A percentile compares a stretch with the other conserved stretches of the same genome.
phyloP scores from a whole-genome alignment of 2,888 invertebrate genomes.

The Labia minor region DNA sequence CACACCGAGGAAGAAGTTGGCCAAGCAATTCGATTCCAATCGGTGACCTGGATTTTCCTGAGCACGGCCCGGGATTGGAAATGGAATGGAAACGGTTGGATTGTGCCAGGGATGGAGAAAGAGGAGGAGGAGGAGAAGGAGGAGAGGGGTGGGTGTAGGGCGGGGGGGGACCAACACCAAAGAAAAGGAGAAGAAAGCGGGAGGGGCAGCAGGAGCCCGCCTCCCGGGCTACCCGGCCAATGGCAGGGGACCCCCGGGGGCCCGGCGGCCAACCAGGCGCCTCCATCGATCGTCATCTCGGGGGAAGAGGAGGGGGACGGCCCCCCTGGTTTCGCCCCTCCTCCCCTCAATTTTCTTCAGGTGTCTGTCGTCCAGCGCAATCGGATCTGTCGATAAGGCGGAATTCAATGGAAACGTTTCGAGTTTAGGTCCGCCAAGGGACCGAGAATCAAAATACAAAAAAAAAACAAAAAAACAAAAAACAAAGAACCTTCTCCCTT shows the following conservation, averaged over 20 bases:
- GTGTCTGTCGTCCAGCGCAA: slow-evolving; percentile 19
- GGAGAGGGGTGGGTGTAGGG: background rate
- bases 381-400: too few species aligned
- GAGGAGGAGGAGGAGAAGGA: slow-evolving; percentile 25
- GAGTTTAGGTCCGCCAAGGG: too few species aligned
- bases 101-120: slow-evolving; percentile 17
- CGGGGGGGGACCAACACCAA: background rate
- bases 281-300: background rate
- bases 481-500: too few species aligned
- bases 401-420: too few species aligned
- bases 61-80: slow-evolving; percentile 20
- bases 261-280: background rate
- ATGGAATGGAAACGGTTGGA: slow-evolving; percentile 16
- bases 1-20: background rate
- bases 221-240: background rate
- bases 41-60: background rate
- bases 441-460: too few species aligned
- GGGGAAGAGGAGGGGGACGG: too few species aligned
- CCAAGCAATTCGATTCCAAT: background rate
- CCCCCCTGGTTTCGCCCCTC: slow-evolving; percentile 15
- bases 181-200: background rate
- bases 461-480: too few species aligned
- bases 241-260: background rate
- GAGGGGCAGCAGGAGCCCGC: background rate
- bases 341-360: slow-evolving; percentile 19